Conservation (phyloP, 2,113 vertebrate species). For the Cebus imitator region DNA sequence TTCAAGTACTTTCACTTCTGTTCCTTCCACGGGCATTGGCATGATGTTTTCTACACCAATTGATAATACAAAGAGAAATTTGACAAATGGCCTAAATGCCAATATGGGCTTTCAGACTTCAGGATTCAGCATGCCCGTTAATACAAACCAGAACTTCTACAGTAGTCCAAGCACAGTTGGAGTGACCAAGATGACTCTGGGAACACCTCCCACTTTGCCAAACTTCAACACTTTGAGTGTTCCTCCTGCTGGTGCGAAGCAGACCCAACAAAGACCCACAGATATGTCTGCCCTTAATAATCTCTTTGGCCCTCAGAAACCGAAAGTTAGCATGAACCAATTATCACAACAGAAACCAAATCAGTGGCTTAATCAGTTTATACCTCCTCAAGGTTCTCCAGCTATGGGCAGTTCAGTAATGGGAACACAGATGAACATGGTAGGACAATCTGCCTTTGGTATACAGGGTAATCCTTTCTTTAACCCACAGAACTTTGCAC, state of each 20-base stretch:
- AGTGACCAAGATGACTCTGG: slow-evolving; percentile 81
- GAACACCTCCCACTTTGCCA: slow-evolving; percentile 88
- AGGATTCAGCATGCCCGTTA: slow-evolving; percentile 87
- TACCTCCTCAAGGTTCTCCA: slow-evolving; percentile 85
- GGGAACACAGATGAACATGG: slow-evolving; percentile 82
- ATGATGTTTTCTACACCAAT: slow-evolving; percentile 84
- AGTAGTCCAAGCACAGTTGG: slow-evolving; percentile 78
- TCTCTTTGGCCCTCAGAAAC: slow-evolving; percentile 93
- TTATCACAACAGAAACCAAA: slow-evolving; percentile 89
- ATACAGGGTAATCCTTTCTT: slow-evolving; percentile 98
- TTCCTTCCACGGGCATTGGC: slow-evolving; percentile 82
- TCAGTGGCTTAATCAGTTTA: slow-evolving; percentile 95
- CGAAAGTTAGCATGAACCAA: slow-evolving; percentile 97
- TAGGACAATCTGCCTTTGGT: slow-evolving; percentile 90
- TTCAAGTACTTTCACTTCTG: slow-evolving; percentile 85
- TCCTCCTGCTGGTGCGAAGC: slow-evolving; percentile 76
- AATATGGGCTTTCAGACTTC: slow-evolving; percentile 89
- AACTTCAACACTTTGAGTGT: slow-evolving; percentile 88
- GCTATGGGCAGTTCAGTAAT: slow-evolving; percentile 80
- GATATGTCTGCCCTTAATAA: slow-evolving; percentile 95
- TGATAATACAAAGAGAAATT: slow-evolving; percentile 85
- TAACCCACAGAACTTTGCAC: slow-evolving; percentile 95
- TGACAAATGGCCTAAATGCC: slow-evolving; percentile 91
- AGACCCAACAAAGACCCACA: slow-evolving; percentile 85
- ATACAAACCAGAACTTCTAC: slow-evolving; percentile 89